These are phyloP conservation scores for Euura saliciscinereae DNA, from an alignment of 1,140 invertebrate species.

Conservation along the genomic window DNA sequence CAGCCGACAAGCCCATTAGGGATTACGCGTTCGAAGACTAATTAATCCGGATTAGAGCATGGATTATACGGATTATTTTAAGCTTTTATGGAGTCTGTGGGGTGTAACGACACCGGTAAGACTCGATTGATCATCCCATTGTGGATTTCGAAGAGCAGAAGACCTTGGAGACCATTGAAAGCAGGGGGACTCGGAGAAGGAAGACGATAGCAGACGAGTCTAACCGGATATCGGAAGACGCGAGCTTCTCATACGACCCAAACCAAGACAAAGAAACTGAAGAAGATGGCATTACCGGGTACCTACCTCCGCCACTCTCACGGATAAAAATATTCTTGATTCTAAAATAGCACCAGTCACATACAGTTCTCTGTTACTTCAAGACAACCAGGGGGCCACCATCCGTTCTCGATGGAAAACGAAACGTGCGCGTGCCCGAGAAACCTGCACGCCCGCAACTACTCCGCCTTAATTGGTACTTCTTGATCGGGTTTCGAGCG, in stretches of 20 bases:
- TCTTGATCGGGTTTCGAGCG: conserved; percentile 38
- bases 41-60: not conserved
- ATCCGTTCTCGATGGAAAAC: not conserved
- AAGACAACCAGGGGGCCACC: not conserved
- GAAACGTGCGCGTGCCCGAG: not conserved
- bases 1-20: not conserved
- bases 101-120: not conserved
- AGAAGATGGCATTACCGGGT: not conserved
- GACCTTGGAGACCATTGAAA: conserved; percentile 20
- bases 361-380: conserved; percentile 3
- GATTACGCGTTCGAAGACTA: not conserved
- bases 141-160: too few relatives aligned
- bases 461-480: conserved; percentile 38
- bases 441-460: conserved; percentile 35
- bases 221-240: not conserved
- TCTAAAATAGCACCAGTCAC: conserved; percentile 38
- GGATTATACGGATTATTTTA: not conserved
- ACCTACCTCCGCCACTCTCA: conserved; percentile 26
- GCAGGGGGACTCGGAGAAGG: conserved; percentile 26
- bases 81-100: not conserved
- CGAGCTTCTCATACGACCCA: not conserved
- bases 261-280: not conserved
- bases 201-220: conserved; percentile 1
- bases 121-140: too few relatives aligned
- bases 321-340: conserved; percentile 43